A percentile compares a stretch with the other conserved stretches of the same genome.
phyloP scores from a whole-genome alignment of 2,797 vertebrate species.

The Capromys pilorides region DNA sequence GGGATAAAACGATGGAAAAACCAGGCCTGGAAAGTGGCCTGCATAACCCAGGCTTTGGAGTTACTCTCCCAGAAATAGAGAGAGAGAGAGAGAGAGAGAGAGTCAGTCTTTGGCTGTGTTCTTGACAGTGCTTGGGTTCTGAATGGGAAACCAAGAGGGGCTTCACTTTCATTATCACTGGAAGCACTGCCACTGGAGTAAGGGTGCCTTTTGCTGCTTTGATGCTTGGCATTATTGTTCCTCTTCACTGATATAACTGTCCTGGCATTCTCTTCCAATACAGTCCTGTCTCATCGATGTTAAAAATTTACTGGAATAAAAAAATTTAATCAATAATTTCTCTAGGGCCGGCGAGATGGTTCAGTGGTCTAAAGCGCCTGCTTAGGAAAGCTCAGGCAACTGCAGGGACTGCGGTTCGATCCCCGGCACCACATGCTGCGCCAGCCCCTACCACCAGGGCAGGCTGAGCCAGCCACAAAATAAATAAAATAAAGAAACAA shows the following conservation, averaged over 20 bases:
- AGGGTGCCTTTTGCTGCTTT: neutral
- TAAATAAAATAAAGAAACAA: too few species aligned
- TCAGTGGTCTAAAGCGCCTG: too few species aligned
- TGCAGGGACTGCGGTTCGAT: too few species aligned
- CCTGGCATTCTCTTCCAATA: neutral
- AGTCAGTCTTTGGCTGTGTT: neutral
- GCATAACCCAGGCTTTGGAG: neutral
- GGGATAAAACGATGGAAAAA: neutral
- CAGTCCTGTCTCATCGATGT: neutral
- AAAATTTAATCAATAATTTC: neutral
- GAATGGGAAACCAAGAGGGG: neutral
- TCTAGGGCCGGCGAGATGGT: too few species aligned
- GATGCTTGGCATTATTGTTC: neutral
- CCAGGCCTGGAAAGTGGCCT: neutral
- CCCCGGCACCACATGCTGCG: too few species aligned
- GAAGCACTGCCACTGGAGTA: neutral
- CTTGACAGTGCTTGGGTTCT: neutral
- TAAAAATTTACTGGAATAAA: neutral
- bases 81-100: neutral
- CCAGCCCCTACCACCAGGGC: too few species aligned
- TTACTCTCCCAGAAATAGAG: neutral
- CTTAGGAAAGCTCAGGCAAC: too few species aligned
- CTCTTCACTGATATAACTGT: neutral
- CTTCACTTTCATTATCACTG: neutral
- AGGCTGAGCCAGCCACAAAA: too few species aligned